phyloP scores from a whole-genome alignment of 2,113 vertebrate species.

The Scalopus aquaticus region DNA sequence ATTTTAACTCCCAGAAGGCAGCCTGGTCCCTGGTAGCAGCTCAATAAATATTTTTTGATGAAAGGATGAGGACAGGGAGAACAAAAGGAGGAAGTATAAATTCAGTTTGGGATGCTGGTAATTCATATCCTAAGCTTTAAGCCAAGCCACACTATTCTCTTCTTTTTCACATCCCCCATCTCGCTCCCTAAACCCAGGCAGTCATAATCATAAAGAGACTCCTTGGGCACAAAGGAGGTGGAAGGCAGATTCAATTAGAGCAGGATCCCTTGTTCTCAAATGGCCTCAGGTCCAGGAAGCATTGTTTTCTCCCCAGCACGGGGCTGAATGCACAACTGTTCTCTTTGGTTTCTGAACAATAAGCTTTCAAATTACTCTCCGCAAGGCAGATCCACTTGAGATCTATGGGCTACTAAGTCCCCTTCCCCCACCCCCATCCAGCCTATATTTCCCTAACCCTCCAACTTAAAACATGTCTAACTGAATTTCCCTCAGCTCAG shows the following conservation, averaged over 20 bases:
- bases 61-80: not conserved
- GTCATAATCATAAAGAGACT: not conserved
- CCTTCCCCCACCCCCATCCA: not conserved
- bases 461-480: conserved; percentile 14
- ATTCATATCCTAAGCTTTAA: not conserved
- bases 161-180: not conserved
- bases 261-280: conserved; percentile 41
- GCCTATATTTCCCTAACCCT: not conserved
- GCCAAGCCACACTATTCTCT: not conserved
- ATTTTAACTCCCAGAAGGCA: too few relatives aligned
- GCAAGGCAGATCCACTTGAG: conserved; percentile 38
- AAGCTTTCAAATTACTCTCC: conserved; percentile 49
- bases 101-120: not conserved
- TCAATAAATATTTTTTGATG: not conserved
- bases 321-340: conserved; percentile 49
- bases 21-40: not conserved
- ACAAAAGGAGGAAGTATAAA: not conserved
- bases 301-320: conserved; percentile 57
- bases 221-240: conserved; percentile 25
- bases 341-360: conserved; percentile 63
- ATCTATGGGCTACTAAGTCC: not conserved
- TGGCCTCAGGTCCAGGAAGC: not conserved
- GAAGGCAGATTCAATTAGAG: conserved; percentile 60
- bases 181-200: not conserved
- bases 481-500: not conserved